Evolutionary conservation across 2,113 vertebrate genomes (phyloP), one percentile per base, ranked within the genome.

Genomic region (Mesembrinibis cayennensis): DNA sequence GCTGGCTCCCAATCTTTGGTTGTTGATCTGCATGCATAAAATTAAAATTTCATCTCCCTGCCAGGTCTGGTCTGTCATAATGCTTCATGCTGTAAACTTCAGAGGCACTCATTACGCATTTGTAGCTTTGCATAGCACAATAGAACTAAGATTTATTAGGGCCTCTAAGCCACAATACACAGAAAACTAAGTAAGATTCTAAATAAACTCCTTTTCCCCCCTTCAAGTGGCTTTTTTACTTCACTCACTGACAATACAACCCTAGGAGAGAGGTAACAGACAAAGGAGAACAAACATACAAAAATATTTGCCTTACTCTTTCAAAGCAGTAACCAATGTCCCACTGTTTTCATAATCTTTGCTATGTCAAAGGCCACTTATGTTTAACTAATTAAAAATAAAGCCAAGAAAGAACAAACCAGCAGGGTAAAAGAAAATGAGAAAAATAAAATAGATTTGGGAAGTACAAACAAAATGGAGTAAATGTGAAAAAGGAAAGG

Each of bases 371-470:
- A 97, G 97, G 97, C 89, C 96, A 92, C 59, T 92, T 89, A 91
- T 95, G 92, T 95, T 96, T 96, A 96, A 93, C 92, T 96, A 95
- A 97, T 97, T 95, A 94, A 97, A 97, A 96, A 95, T 92, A 93
- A 96, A 94, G 82, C 88, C 95, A 95, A 93, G 92, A 93, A 93
- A 81, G 90, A 93, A 86, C 88, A 97, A 95, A 95, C 79, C 82
- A 94, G 82, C 71, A 81, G 92, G 77, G 94, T 42, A 95, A 92
- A 89, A 92, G 55, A 97, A 96, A 97, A 92, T 73, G 79, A 94
- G 80, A 95, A 94, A 84, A 95, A 91, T 87, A 97, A 82, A 95
- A 95, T 86, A 96, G 50, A 77, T 82, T 88, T 93, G 72, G 62
- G 59, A 92, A 94, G 86, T 89, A 96, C 88, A 95, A 96, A 92